Base-by-base conservation (phyloP, 92 coral and sea anemone genomes). In the Virgularia gustaviana region DNA sequence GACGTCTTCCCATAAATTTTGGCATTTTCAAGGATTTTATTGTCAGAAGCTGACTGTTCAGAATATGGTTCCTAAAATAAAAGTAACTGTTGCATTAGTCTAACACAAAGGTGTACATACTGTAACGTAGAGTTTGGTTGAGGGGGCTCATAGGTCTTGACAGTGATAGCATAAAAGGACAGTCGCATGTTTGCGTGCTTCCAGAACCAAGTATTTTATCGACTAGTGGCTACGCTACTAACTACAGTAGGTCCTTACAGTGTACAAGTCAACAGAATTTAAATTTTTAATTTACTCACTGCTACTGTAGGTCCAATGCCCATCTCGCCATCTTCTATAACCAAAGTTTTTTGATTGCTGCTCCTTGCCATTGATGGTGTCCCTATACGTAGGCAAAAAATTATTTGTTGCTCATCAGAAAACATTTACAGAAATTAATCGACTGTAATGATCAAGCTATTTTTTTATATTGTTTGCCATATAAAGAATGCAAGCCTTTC, bases 41-140 rank as follows among this genome's bases (percentile, higher is more conserved):
- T 6, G 12, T 51, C 58, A 51, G 58, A 51, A 23, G 58, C 58
- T 51, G 58, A 51, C 58, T 22, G 58, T 23, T 51, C 58, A 51
- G 9, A 51, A 7, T 22, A 19, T 51, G 58, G 7, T 51, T 51
- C 58, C 58, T 51, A 7, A 6, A 51, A 51, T 19, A 22, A 51
- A 12, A 51, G 19, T 6, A 51, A 51, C 7, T 51, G 9, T 9
- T 41, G 9, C 9, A 9, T 41, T 41, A 16, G 16, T 41, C 9
- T 16, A 9, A 41, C 47, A 41, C 9, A 9, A 41, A 41, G 9
- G 9, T 41, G 16, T 41, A 9, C 9, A 9, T 41, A 41, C 47
- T 41, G 9, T 16, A 41, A 41, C 47, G 16, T 16, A 41, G 16
- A 41, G 9, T 41, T 9, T 41, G 9, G n/a, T 16, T 16, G 16